Evolutionary conservation across 2,113 vertebrate genomes (phyloP).

Genomic region (Pollimyrus isidori): DNA sequence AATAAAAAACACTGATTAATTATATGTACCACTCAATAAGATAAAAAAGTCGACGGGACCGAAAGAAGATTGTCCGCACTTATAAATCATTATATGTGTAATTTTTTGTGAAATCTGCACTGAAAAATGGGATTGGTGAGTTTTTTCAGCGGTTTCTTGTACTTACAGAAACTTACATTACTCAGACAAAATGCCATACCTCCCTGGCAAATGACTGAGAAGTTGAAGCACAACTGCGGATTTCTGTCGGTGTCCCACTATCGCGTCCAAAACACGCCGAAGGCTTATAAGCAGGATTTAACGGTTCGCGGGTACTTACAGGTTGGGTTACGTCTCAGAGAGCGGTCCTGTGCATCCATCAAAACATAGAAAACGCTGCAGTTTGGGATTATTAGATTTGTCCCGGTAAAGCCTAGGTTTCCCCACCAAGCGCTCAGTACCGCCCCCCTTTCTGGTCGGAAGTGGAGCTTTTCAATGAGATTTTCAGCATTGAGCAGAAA

Average conservation of each 20-base stretch:
- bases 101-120: neutral
- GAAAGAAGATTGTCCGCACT: neutral
- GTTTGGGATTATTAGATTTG: constrained; percentile 11
- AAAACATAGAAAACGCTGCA: neutral
- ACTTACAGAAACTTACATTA: neutral
- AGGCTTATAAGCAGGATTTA: neutral
- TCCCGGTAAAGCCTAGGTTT: constrained; percentile 13
- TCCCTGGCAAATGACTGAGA: neutral
- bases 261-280: neutral
- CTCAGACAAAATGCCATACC: neutral
- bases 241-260: neutral
- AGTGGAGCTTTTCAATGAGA: neutral
- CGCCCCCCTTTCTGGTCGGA: constrained; percentile 18
- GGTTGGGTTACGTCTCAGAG: neutral
- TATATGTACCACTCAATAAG: neutral
- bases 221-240: neutral
- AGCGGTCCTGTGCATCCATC: constrained; percentile 20
- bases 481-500: neutral
- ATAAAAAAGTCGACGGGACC: neutral
- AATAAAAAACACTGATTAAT: neutral
- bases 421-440: constrained; percentile 4
- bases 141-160: neutral
- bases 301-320: constrained; percentile 25
- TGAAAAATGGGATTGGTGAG: neutral
- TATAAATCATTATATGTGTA: neutral